A percentile compares a stretch with the other conserved stretches of the same genome.
Evolutionary conservation across 2,888 invertebrate species (phyloP).

Genomic region (Aphelenchoides bicaudatus): DNA sequence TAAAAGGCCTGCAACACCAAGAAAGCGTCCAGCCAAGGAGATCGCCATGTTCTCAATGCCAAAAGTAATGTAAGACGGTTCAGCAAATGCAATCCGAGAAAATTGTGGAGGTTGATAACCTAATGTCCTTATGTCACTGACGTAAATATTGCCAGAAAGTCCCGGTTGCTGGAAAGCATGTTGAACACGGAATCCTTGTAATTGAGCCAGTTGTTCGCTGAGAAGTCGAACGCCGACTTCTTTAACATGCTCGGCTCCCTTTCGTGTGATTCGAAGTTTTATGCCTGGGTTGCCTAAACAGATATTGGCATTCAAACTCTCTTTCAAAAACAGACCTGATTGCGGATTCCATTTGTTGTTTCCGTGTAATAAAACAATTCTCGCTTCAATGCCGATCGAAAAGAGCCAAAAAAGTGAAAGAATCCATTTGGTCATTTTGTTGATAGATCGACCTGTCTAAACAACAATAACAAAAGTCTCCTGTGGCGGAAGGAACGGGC

Average conservation of each 20-base stretch:
- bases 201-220: constrained; percentile 50
- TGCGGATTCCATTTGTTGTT: constrained; percentile 19
- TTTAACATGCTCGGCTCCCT: constrained; percentile 58
- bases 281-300: constrained; percentile 55
- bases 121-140: constrained; percentile 46
- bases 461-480: no score
- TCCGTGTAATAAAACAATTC: constrained; percentile 10
- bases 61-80: constrained; percentile 16
- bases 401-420: no score
- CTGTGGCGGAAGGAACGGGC: no score
- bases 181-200: constrained; percentile 40
- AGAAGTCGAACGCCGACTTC: constrained; percentile 53
- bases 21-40: constrained; percentile 43
- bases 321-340: constrained; percentile 2
- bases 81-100: constrained; percentile 48
- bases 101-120: constrained; percentile 49
- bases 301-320: neutral
- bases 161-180: constrained; percentile 51
- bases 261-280: constrained; percentile 52
- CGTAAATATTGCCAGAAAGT: constrained; percentile 44
- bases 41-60: constrained; percentile 41
- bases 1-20: constrained; percentile 39
- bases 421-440: no score
- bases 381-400: no score
- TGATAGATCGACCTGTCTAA: no score